Percentiles rank a stretch among this genome's conserved stretches.
These are phyloP conservation scores for Latrodectus geometricus DNA, from an alignment of 1,140 invertebrate genomes.

Conservation along the genomic window DNA sequence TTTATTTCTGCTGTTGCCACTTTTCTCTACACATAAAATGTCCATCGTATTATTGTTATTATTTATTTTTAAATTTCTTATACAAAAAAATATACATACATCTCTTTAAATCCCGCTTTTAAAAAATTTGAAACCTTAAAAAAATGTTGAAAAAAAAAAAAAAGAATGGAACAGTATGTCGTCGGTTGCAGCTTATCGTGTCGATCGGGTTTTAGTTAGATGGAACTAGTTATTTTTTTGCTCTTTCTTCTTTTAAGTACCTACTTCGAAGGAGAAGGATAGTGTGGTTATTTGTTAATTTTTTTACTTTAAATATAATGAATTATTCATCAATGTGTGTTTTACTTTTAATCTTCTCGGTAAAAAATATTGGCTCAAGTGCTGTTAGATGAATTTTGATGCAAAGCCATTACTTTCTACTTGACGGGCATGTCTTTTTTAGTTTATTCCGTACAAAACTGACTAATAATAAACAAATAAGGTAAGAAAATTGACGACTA, in stretches of 20 bases:
- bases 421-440: background rate
- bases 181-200: slow-evolving; percentile 57
- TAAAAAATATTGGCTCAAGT: slow-evolving; percentile 12
- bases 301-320: slow-evolving; percentile 48
- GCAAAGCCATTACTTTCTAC: slow-evolving; percentile 8
- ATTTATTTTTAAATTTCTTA: background rate
- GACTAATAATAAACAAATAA: background rate
- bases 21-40: slow-evolving; percentile 15
- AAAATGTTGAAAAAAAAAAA: slow-evolving; percentile 22
- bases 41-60: slow-evolving; percentile 43
- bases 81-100: background rate
- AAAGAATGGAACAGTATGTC: slow-evolving; percentile 9
- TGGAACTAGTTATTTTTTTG: background rate
- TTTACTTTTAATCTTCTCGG: slow-evolving; percentile 45
- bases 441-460: background rate
- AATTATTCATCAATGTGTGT: slow-evolving; percentile 52
- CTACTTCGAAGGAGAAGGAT: slow-evolving; percentile 3
- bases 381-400: slow-evolving; percentile 1
- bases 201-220: slow-evolving; percentile 44
- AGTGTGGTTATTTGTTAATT: slow-evolving; percentile 11
- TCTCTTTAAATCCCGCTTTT: slow-evolving; percentile 8
- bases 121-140: slow-evolving; percentile 13
- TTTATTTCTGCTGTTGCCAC: slow-evolving; percentile 4
- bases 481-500: too few relatives aligned
- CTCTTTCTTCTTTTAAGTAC: slow-evolving; percentile 20